Evolutionary conservation across 2,113 vertebrate genomes (phyloP).

Genomic region (Indri indri): DNA sequence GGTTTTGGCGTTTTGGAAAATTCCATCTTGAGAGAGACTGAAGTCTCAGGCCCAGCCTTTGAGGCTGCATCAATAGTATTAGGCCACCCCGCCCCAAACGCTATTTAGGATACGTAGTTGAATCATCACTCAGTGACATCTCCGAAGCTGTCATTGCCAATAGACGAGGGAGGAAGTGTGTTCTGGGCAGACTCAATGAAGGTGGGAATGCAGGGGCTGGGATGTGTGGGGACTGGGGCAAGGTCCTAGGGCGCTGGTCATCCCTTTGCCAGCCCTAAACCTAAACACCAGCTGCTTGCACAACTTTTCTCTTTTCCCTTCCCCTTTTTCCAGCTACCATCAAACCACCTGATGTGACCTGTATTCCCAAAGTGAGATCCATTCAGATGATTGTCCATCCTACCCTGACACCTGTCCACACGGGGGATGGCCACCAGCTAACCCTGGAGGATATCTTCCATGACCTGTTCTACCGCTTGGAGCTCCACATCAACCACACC

Average conservation of each 20-base stretch:
- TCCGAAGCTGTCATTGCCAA: background rate
- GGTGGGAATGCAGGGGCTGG: background rate
- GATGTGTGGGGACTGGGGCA: background rate
- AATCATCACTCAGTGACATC: background rate
- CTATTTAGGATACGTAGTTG: background rate
- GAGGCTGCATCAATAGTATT: background rate
- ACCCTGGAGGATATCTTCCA: constrained; percentile 82
- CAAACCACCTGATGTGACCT: constrained; percentile 79
- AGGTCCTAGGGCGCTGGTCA: no score
- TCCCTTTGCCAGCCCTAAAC: background rate
- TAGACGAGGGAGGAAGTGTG: background rate
- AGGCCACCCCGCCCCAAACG: background rate
- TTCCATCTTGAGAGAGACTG: background rate
- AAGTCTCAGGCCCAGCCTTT: background rate
- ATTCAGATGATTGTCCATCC: constrained; percentile 79
- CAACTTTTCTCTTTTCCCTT: background rate
- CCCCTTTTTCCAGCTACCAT: constrained; percentile 75
- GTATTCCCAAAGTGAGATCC: constrained; percentile 72
- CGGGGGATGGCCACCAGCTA: constrained; percentile 2
- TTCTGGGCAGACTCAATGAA: background rate
- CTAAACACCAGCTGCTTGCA: background rate
- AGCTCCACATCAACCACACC: constrained; percentile 68
- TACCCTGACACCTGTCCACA: constrained; percentile 26
- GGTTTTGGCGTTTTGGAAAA: background rate
- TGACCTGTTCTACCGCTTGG: constrained; percentile 48